These are phyloP conservation scores for Pangasius larnaudii DNA, from an alignment of 2,797 vertebrate species.

Conservation along the genomic window DNA sequence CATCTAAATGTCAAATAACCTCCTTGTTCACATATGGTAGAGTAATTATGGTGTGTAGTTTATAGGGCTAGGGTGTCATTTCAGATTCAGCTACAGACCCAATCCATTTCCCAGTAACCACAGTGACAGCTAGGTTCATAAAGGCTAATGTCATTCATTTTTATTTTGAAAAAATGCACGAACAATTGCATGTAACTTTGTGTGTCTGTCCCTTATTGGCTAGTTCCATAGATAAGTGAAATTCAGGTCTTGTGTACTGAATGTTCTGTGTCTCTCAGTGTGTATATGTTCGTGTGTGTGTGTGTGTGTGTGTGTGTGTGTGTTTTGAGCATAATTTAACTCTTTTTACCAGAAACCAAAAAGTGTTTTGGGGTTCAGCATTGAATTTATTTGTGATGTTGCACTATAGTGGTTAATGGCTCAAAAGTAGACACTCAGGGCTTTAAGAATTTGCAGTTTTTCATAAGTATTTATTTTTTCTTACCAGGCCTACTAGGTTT, in stretches of 20 bases:
- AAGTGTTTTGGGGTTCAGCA: no score
- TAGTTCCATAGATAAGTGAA: neutral
- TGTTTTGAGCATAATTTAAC: neutral
- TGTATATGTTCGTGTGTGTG: neutral
- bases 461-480: no score
- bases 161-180: neutral
- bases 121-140: neutral
- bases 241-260: neutral
- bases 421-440: no score
- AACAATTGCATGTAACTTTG: neutral
- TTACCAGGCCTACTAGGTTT: no score
- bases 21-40: slow-evolving; percentile 10
- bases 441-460: no score
- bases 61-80: slow-evolving; percentile 9
- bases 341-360: no score
- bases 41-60: slow-evolving; percentile 19
- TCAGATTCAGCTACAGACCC: neutral
- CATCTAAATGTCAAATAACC: slow-evolving; percentile 11
- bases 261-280: neutral
- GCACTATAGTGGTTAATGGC: no score
- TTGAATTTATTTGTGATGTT: no score
- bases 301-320: neutral
- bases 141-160: neutral
- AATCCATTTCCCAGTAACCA: neutral
- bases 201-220: neutral